Evolutionary conservation across 1,140 invertebrate genomes (phyloP).

Genomic region (Ips typographus): DNA sequence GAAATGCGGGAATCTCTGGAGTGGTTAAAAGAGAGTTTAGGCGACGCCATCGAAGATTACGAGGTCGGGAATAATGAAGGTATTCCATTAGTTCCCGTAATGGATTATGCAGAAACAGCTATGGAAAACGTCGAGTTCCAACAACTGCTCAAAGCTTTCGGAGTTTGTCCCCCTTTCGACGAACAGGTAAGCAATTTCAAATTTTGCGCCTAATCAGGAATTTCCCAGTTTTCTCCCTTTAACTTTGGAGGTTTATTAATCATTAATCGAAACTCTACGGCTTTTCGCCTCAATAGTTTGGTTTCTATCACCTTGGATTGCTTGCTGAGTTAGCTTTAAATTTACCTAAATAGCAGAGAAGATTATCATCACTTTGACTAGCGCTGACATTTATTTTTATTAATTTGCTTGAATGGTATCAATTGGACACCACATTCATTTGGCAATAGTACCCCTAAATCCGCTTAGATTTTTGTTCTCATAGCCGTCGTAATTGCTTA

Average conservation of each 20-base stretch:
- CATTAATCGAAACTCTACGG: not conserved
- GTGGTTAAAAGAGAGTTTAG: constrained; percentile 63
- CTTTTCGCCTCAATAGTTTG: no score
- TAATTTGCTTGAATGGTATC: no score
- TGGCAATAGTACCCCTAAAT: no score
- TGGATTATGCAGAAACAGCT: constrained; percentile 57
- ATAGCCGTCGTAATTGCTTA: no score
- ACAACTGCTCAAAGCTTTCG: constrained; percentile 59
- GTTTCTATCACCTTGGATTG: no score
- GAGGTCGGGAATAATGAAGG: constrained; percentile 56
- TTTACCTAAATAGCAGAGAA: no score
- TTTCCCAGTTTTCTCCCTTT: not conserved
- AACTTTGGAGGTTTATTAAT: not conserved
- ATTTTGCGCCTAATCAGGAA: not conserved
- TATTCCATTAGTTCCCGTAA: constrained; percentile 67
- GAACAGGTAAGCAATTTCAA: constrained; percentile 52
- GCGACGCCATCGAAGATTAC: constrained; percentile 61
- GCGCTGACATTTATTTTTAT: no score
- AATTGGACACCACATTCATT: no score
- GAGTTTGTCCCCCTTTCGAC: constrained; percentile 60
- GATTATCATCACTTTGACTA: no score
- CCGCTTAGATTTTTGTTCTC: no score
- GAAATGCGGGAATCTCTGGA: constrained; percentile 54
- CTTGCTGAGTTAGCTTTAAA: no score
- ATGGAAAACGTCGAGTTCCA: constrained; percentile 62